Base-by-base conservation (phyloP, 2,113 vertebrate species). In the Morone chrysops region DNA sequence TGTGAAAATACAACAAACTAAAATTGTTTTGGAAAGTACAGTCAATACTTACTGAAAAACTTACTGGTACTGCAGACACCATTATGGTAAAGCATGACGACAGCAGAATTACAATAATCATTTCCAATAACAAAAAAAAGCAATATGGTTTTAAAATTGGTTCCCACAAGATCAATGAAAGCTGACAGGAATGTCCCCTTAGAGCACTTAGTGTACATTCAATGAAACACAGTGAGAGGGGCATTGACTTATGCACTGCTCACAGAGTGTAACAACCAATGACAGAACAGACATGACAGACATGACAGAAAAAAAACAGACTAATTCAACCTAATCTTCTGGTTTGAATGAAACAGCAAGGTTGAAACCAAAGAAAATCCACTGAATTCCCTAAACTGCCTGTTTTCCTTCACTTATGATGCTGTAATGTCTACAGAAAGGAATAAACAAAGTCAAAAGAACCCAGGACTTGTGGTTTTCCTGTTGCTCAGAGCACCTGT, bases 391-490 rank as follows among this genome's bases (percentile, higher is more conserved):
- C 17, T 31, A 60, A 92, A 90, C 59, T 47, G 74, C 78, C 68
- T 75, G 78, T 88, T 91, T 83, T 79, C 45, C 68, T 56, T 56
- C 61, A 68, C 59, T 87, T 82, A 78, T 7, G 40, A 85, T 93
- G 90, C 75, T 81, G 91, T 91, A 81, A 93, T 78, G 92, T 93
- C 93, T 92, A 59, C 67, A 83, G 83, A 83, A 77, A 53, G 51
- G 62, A 75, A 73, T 68, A 62, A 86, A 86, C 79, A 88, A 50
- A 75, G 43, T 41, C 75, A 41, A 14, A 51, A 17, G 48, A 45
- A 69, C 17, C 38, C 56, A 16, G 48, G 71, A 54, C 16, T 66
- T 36, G 68, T 14, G 81, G 85, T 70, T 89, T 86, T 87, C 90
- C 89, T 86, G 69, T 86, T 77, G 41, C 81, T 86, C 79, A 20